Percentiles rank a stretch among this genome's conserved stretches.
Evolutionary conservation across 2,888 invertebrate genomes (phyloP).

Genomic region (Coelinius sp.): DNA sequence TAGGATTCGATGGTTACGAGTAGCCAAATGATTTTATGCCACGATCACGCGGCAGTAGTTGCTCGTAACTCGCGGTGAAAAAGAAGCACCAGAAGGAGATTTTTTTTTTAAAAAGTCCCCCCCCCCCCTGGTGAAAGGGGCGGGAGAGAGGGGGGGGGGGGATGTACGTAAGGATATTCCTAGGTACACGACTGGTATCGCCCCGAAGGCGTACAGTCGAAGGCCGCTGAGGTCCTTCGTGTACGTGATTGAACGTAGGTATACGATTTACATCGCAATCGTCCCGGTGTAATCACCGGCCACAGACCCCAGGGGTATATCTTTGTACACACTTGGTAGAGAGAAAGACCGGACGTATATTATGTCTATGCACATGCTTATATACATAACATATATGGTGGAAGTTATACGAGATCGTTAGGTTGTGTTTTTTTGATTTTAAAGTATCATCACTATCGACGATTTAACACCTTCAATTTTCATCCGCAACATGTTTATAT

Average conservation of each 20-base stretch:
- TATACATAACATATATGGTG: constrained; percentile 32
- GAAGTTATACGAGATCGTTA: constrained; percentile 62
- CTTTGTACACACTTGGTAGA: no score
- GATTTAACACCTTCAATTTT: constrained; percentile 44
- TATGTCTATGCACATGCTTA: constrained; percentile 10
- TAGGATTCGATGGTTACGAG: constrained; percentile 32
- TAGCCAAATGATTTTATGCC: constrained; percentile 40
- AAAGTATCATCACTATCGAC: constrained; percentile 41
- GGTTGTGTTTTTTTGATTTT: constrained; percentile 39
- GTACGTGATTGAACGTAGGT: constrained; percentile 63
- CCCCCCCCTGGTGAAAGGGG: neutral
- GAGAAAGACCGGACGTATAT: constrained; percentile 41
- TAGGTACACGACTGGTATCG: constrained; percentile 39
- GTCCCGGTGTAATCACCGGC: constrained; percentile 63
- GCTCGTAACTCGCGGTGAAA: constrained; percentile 12
- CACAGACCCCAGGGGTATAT: constrained; percentile 47
- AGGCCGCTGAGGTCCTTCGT: constrained; percentile 54
- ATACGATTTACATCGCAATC: constrained; percentile 67
- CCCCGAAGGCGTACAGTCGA: constrained; percentile 52
- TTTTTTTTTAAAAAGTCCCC: no score
- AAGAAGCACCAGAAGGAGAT: constrained; percentile 5
- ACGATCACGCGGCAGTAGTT: constrained; percentile 39
- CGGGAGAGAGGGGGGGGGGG: neutral
- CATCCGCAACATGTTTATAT: constrained; percentile 17
- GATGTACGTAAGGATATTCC: constrained; percentile 27